Base-by-base conservation (phyloP, 2,113 vertebrate genomes). In the Bagarius yarrelli region DNA sequence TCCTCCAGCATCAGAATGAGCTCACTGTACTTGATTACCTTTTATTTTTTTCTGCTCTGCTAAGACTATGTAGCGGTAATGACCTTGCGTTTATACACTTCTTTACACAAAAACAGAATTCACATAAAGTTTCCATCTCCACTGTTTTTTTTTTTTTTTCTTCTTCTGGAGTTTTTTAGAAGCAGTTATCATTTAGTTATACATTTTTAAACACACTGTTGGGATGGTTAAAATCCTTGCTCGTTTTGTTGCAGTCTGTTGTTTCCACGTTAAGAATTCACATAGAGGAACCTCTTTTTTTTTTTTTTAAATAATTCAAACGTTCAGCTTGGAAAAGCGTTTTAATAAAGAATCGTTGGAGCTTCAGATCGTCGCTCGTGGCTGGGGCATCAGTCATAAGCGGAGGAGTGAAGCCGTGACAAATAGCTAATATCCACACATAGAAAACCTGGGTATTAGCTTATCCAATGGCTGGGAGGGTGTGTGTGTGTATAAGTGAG, bases 311-410 rank as follows among this genome's bases (percentile, higher is more conserved):
- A 88, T 89, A 23, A 91, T 88, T 87, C 87, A 91, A 90, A 92
- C 78, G 86, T 91, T 63, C 88, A 90, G 90, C 85, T 86, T 66
- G 83, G 32, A 91, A 89, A 59, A 85, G 88, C 82, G 87, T 89
- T 89, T 90, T 90, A 91, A 91, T 91, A 88, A 86, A 87, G 89
- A 87, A 86, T 85, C 84, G 79, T 84, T 81, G 18, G 87, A 76
- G 83, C 85, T 86, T 83, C 80, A 84, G 86, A 89, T 90, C 84
- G 84, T 85, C 87, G 86, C 61, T 79, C n/a, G 36, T 55, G 83
- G 87, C 79, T 80, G 72, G 50, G 55, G 79, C 83, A 91, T 92
- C 86, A 88, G 87, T 90, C 90, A 91, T 88, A 87, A 88, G 82
- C 64, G 27, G 76, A 67, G 81, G 82, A 79, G 83, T 79, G 76